Conservation (phyloP, 2,113 vertebrate species). For the Galeopterus variegatus region DNA sequence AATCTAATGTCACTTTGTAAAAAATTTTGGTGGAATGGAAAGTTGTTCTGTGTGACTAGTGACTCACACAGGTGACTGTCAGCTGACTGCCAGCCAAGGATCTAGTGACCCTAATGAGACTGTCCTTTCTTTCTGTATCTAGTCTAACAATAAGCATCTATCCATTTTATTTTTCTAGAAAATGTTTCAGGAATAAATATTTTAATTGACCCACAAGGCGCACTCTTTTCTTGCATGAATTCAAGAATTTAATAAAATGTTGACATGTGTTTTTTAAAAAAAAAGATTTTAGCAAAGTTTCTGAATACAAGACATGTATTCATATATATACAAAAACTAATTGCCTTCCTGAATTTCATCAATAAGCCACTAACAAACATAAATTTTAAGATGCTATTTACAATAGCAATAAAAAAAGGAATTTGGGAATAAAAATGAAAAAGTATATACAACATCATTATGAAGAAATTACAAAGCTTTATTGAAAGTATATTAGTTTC, state of each 20-base stretch:
- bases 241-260: constrained; percentile 5
- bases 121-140: background rate
- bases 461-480: constrained; percentile 15
- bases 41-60: background rate
- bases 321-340: background rate
- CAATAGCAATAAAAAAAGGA: background rate
- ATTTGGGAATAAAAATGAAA: background rate
- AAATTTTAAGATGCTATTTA: constrained; percentile 20
- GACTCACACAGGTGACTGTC: background rate
- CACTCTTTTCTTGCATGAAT: background rate
- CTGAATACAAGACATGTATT: background rate
- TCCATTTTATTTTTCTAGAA: constrained; percentile 13
- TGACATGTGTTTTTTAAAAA: background rate
- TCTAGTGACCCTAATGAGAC: background rate
- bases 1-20: background rate
- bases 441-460: background rate
- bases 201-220: background rate
- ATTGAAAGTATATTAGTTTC: background rate
- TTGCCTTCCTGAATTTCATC: background rate
- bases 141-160: background rate
- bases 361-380: constrained; percentile 5
- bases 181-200: background rate
- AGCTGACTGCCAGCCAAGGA: background rate
- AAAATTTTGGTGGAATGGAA: constrained; percentile 42
- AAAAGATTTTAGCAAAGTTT: constrained; percentile 44